phyloP scores from a whole-genome alignment of 2,113 vertebrate genomes.

The Pelecanoides urinatrix region DNA sequence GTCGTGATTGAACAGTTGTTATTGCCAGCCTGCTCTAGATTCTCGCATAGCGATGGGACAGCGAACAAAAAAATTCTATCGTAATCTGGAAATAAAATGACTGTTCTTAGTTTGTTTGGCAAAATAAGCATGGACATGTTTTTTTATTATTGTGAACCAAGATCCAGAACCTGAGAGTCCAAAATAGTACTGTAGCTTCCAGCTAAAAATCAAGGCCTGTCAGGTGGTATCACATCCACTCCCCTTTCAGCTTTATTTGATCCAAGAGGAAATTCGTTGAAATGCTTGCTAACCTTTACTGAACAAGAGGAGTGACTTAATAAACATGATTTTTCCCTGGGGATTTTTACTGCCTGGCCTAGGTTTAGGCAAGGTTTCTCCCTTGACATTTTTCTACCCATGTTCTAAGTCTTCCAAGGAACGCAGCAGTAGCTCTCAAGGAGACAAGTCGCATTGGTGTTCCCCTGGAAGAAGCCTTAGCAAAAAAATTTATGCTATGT shows the following conservation, averaged over 20 bases:
- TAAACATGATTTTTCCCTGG: slow-evolving; percentile 11
- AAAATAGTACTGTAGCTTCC: not conserved
- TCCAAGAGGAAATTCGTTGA: not conserved
- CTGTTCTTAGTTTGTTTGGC: not conserved
- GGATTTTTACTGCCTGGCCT: slow-evolving; percentile 6
- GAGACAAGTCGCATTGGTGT: not conserved
- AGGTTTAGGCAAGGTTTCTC: slow-evolving; percentile 10
- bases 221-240: slow-evolving; percentile 16
- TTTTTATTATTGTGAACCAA: not conserved
- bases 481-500: not conserved
- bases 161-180: not conserved
- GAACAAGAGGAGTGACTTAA: slow-evolving; percentile 1
- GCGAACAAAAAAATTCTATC: not conserved
- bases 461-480: slow-evolving; percentile 32
- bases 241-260: slow-evolving; percentile 2
- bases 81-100: not conserved
- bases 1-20: not conserved
- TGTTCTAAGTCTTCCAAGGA: slow-evolving; percentile 44
- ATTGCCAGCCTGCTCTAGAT: not conserved
- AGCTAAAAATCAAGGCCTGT: slow-evolving; percentile 34
- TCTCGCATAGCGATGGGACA: not conserved
- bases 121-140: not conserved
- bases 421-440: not conserved
- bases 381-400: slow-evolving; percentile 51
- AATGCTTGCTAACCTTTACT: slow-evolving; percentile 59